Base-by-base conservation (phyloP, 2,113 vertebrate species). In the Nesogale talazaci region DNA sequence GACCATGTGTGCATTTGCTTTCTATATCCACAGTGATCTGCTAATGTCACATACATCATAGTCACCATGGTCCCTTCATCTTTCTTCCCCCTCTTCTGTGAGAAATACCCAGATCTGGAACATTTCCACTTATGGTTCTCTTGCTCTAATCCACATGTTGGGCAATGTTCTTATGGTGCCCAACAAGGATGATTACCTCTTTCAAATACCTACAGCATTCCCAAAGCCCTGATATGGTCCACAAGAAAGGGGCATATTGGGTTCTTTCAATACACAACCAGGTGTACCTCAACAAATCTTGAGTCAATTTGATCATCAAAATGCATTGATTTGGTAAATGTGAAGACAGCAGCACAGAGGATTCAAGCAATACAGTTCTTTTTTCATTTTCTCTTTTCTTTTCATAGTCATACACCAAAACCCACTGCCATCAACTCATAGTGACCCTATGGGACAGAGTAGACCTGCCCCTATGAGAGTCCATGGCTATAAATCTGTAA, bases 221-320 rank as follows among this genome's bases (percentile, higher is more conserved):
- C 80, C 5, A 6, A 34, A 7, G 3, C 38, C 22, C 6, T 1
- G 3, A 8, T 1, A 0, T 56, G 14, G n/a, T n/a, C 84, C 22
- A 36, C 8, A 52, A 12, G 46, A 52, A 52, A 52, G 46, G 46
- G 46, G 46, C 46, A 34, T 4, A 23, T 57, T 14, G 38, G 31
- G 29, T 22, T 12, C 9, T 79, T 40, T 83, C 15, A 86, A 46
- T 11, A 23, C 12, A 57, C 3, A 56, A 42, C 52, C 15, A 29
- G 77, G 67, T n/a, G 23, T 8, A 34, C 23, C 57, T 77, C 40
- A 76, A 82, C 3, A 86, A 22, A 76, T 29, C 23, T 12, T 42
- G 23, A 38, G 19, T 61, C 74, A 70, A 69, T 81, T 56, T 92
- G 25, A 86, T 76, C 85, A 83, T 94, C 80, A 57, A 93, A 83